A percentile compares a stretch with the other conserved stretches of the same genome.
Conservation (phyloP, 2,888 invertebrate genomes). For the Dermolepida albohirtum region DNA sequence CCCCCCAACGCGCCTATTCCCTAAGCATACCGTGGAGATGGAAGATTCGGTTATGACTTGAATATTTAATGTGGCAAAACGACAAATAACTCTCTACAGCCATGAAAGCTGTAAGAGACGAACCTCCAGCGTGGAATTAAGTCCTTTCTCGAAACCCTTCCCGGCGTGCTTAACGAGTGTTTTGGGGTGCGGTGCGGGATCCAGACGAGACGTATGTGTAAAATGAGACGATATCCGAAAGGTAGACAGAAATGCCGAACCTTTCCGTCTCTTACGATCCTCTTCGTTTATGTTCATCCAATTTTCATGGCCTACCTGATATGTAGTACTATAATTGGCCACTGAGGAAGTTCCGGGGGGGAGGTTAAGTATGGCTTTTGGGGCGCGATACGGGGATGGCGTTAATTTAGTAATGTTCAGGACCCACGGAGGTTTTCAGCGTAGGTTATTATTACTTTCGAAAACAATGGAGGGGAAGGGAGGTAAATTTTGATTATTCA, state of each 20-base stretch:
- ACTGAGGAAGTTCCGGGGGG: slow-evolving; percentile 8
- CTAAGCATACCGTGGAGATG: slow-evolving; percentile 6
- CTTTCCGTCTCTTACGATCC: too few relatives aligned
- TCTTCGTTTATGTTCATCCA: slow-evolving; percentile 20
- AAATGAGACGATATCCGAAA: too few relatives aligned
- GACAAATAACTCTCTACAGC: slow-evolving; percentile 28
- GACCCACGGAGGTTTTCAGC: too few relatives aligned
- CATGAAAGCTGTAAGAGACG: not conserved
- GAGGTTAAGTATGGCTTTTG: too few relatives aligned
- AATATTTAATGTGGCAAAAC: slow-evolving; percentile 37
- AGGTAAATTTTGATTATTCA: too few relatives aligned
- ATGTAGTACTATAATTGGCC: slow-evolving; percentile 25
- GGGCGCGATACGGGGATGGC: not conserved
- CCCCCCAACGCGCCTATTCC: not conserved
- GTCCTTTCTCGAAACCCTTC: slow-evolving; percentile 23
- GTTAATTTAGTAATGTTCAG: not conserved
- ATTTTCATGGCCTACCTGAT: slow-evolving; percentile 31
- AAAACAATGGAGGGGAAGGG: too few relatives aligned
- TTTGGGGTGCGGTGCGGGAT: not conserved
- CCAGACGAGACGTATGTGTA: too few relatives aligned
- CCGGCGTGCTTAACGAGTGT: slow-evolving; percentile 14
- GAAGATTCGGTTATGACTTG: slow-evolving; percentile 37
- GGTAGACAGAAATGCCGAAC: too few relatives aligned
- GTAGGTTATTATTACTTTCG: too few relatives aligned
- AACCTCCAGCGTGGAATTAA: slow-evolving; percentile 32